These are phyloP conservation scores for Ophion ellenae DNA, from an alignment of 2,888 invertebrate species.

Conservation along the genomic window DNA sequence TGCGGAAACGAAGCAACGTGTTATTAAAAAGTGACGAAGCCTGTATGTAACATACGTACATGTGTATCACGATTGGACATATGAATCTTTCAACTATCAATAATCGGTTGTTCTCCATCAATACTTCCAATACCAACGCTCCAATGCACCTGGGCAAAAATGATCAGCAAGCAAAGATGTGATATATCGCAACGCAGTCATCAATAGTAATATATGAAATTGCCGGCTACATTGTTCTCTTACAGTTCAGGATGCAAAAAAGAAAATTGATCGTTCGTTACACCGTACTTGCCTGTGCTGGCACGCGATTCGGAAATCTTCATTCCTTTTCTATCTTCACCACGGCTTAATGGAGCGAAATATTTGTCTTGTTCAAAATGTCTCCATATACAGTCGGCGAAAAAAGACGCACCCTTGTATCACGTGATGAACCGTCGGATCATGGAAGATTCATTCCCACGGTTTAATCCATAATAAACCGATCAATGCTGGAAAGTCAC, in stretches of 20 bases:
- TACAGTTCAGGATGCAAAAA: conserved; percentile 42
- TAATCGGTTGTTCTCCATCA: conserved; percentile 31
- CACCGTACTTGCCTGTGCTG: conserved; percentile 37
- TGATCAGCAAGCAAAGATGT: conserved; percentile 17
- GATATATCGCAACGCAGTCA: neutral
- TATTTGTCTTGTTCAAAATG: neutral
- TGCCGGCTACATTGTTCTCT: conserved; percentile 8
- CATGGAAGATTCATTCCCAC: conserved; percentile 24
- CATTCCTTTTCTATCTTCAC: conserved; percentile 9
- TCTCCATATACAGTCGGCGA: neutral
- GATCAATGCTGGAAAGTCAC: neutral
- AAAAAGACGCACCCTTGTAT: neutral
- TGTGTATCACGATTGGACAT: conserved; percentile 4
- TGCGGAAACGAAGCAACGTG: conserved; percentile 57
- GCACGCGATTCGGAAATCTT: conserved; percentile 7
- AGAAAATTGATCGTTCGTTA: conserved; percentile 32
- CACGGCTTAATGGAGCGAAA: neutral
- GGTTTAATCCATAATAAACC: neutral
- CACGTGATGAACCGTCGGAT: conserved; percentile 7
- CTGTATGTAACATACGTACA: neutral
- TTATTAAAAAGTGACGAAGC: conserved; percentile 60
- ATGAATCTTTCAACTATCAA: conserved; percentile 49
- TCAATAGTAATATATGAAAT: conserved; percentile 25
- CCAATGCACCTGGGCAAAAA: conserved; percentile 16
- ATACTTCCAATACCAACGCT: conserved; percentile 24